Base-by-base conservation (phyloP, 2,888 invertebrate species). In the Watsonalla cultraria region DNA sequence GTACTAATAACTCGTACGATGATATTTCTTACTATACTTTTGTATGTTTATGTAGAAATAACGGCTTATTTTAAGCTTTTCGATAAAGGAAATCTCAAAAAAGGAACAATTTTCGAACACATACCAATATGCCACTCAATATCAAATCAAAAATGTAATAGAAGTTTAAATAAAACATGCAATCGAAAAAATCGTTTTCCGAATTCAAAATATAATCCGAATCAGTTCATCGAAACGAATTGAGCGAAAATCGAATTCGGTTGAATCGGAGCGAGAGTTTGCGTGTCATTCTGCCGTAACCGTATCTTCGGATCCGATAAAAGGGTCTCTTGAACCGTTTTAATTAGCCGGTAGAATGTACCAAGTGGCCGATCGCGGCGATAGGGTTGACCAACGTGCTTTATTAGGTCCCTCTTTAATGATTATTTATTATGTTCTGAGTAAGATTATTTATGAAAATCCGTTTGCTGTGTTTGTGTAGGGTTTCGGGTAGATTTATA, bases 271-370 rank as follows among this genome's bases (percentile, higher is more conserved):
- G 73, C 77, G 78, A 80, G 74, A 76, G 81, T 69, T 89, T 76
- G 90, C 90, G 84, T 89, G 89, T 87, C 85, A 76, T 74, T 73
- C 64, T 64, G 76, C 82, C 77, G 83, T 88, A 82, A 81, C 79
- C 81, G 79, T 85, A 84, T 86, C 86, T 85, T 78, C 78, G 84
- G 74, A 62, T 69, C 70, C 76, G 87, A 87, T 86, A 86, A 87
- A 83, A 86, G 80, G 84, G 84, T 80, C 79, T 72, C 84, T 73
- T 79, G 85, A 80, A 83, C 87, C 84, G 88, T 88, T 89, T 90
- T 90, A 90, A 89, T 90, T 90, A 89, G 87, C 78, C 80, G 69
- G 80, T 76, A 80, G 80, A 83, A 84, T 84, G 81, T 83, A 81
- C 80, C 77, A 76, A 76, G 76, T 73, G 79, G 70, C 69, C 71